These are phyloP conservation scores for Acronicta alni DNA, from an alignment of 2,888 invertebrate genomes.

Conservation along the genomic window DNA sequence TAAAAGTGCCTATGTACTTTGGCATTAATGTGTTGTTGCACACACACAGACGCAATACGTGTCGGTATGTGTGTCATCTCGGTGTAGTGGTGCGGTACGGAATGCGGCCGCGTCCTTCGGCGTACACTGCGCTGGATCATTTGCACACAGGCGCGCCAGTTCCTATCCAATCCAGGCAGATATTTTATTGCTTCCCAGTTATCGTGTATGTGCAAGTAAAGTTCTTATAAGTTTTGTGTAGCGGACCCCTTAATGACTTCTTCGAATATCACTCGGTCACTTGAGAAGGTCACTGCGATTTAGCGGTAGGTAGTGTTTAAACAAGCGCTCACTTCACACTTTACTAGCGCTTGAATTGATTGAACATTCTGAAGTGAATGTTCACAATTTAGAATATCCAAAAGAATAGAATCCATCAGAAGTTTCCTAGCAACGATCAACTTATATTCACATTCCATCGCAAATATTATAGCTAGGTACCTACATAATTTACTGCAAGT, in stretches of 20 bases:
- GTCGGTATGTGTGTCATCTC: slow-evolving; percentile 84
- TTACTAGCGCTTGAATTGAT: slow-evolving; percentile 47
- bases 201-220: slow-evolving; percentile 69
- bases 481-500: not conserved
- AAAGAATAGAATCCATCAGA: too few relatives aligned
- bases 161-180: slow-evolving; percentile 71
- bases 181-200: slow-evolving; percentile 82
- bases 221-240: slow-evolving; percentile 46
- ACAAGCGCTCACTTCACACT: slow-evolving; percentile 47
- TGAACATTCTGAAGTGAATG: slow-evolving; percentile 13
- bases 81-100: slow-evolving; percentile 80
- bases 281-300: slow-evolving; percentile 45
- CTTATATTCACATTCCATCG: not conserved
- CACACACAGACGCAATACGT: slow-evolving; percentile 69
- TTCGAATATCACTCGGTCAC: slow-evolving; percentile 46
- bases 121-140: slow-evolving; percentile 83
- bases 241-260: slow-evolving; percentile 51
- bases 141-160: slow-evolving; percentile 83
- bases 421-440: not conserved
- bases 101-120: slow-evolving; percentile 89
- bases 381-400: not conserved
- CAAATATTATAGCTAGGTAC: not conserved
- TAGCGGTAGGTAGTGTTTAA: slow-evolving; percentile 43
- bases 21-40: slow-evolving; percentile 71
- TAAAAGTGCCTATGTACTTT: slow-evolving; percentile 78